Evolutionary conservation across 2,888 invertebrate genomes (phyloP), one percentile per base, ranked within the genome.

Genomic region (Homarus gammarus): DNA sequence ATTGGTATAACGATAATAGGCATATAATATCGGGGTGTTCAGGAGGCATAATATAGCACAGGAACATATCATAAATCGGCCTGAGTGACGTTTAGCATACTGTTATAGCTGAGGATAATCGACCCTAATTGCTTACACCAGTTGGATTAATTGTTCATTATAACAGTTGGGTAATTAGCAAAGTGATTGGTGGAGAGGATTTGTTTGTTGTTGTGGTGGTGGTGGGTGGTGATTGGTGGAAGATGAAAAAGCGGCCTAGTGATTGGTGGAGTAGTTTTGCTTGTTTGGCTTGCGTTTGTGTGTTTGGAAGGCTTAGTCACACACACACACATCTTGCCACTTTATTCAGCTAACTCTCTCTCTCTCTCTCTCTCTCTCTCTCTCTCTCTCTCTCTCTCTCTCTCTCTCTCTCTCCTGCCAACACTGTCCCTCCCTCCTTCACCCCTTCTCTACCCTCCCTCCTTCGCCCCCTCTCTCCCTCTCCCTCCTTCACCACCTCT

Each of bases 341-440:
- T 61, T 73, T 51, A 72, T 72, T 83, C 70, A 22, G 27, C 31
- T 5, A 10, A 15, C 6, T 10, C 27, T 27, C 44, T 70, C 79
- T n/a, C 68, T 36, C 51, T 5, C 49, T 18, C 87, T 36, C 40
- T 70, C 70, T 33, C 27, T 38, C 61, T 38, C 84, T 84, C 61
- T 18, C 51, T 75, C 75, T 44, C 70, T 68, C 68, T 40, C 44
- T 70, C 83, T 44, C 44, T n/a, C 49, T 10, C 51, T 73, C 84
- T 36, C 84, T 33, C 44, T 51, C 49, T 38, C 70, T 73, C 44
- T 18, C 38, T 27, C 1, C 31, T 1, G 6, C 27, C 56, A 1
- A 5, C 56, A 31, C 51, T 51, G 0, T 56, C 44, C 6, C 31
- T 12, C n/a, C 56, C 5, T 2, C 49, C 15, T 27, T 15, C 78